Base-by-base conservation (phyloP, 2,888 invertebrate species). In the Brachypterus glaber region DNA sequence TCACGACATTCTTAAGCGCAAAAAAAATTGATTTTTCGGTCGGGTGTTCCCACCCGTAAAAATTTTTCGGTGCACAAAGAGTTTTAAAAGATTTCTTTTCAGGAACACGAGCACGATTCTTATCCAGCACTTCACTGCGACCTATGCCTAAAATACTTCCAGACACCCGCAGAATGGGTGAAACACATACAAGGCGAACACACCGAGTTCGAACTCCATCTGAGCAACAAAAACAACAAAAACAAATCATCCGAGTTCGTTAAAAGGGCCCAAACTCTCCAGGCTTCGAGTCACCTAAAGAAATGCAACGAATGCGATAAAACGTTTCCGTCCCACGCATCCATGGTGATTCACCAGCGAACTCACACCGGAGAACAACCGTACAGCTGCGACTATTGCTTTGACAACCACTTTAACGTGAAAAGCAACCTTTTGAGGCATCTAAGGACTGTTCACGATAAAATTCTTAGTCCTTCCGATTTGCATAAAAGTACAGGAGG, bases 141-240 rank as follows among this genome's bases (percentile, higher is more conserved):
- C 55, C 67, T 86, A 12, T 86, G 86, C 53, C 81, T 72, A 71
- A 81, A 72, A 71, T 71, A 70, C 63, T 82, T 80, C 68, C 74
- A 80, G 30, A 85, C 84, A 42, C 87, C 88, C 0, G 86, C 78
- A 13, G 86, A 86, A 64, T 88, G 88, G 88, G 88, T 88, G 30
- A 78, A 85, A 3, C 88, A 88, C 58, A 82, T 88, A 58, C 86
- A 87, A 60, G 82, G 76, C 58, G 79, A 82, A 18, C 88, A 88
- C 63, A 87, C 87, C 0, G 87, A 87, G 59, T 60, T 71, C 43
- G 85, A 86, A 70, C 67, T 86, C 65, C 83, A 84, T 60, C 68
- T 82, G 62, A 81, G 79, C 68, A 82, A 82, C 67, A 79, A 77
- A n/a, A 63, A 76, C 76, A 60, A 73, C 73, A 57, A 27, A 27